Percentiles rank a stretch among this genome's conserved stretches.
Evolutionary conservation across 2,113 vertebrate species (phyloP).

Genomic region (Suncus etruscus): DNA sequence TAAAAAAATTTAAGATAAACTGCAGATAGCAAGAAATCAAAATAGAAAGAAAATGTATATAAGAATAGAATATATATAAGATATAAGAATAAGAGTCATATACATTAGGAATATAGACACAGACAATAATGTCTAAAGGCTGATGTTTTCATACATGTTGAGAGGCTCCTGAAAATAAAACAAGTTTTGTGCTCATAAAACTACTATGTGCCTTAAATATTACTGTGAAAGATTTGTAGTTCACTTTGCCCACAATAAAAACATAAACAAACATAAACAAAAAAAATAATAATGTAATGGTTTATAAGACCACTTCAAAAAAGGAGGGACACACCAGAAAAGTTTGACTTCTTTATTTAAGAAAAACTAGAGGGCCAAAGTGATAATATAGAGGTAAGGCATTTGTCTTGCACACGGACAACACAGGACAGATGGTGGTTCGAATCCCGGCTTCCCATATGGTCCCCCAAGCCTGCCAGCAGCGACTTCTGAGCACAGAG

Average conservation of each 20-base stretch:
- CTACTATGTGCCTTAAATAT: too few relatives aligned
- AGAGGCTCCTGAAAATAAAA: too few relatives aligned
- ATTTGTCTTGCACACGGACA: too few relatives aligned
- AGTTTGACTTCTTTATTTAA: neutral
- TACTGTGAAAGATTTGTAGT: too few relatives aligned
- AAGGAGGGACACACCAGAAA: neutral
- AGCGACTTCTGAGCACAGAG: too few relatives aligned
- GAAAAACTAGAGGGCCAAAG: neutral
- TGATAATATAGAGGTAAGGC: too few relatives aligned
- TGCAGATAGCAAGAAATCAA: neutral
- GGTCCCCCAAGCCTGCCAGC: too few relatives aligned
- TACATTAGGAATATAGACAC: neutral
- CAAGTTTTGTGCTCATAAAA: neutral
- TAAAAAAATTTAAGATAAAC: neutral
- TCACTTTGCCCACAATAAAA: too few relatives aligned
- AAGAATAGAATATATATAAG: neutral
- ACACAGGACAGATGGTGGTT: too few relatives aligned
- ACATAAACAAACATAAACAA: too few relatives aligned
- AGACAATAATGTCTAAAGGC: neutral
- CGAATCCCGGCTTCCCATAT: too few relatives aligned
- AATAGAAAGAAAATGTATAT: slow-evolving; percentile 4
- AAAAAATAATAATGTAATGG: neutral
- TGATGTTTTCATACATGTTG: neutral
- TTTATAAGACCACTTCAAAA: neutral
- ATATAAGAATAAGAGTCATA: neutral